phyloP scores from a whole-genome alignment of 1,140 invertebrate species.

The Micrasema longulum region DNA sequence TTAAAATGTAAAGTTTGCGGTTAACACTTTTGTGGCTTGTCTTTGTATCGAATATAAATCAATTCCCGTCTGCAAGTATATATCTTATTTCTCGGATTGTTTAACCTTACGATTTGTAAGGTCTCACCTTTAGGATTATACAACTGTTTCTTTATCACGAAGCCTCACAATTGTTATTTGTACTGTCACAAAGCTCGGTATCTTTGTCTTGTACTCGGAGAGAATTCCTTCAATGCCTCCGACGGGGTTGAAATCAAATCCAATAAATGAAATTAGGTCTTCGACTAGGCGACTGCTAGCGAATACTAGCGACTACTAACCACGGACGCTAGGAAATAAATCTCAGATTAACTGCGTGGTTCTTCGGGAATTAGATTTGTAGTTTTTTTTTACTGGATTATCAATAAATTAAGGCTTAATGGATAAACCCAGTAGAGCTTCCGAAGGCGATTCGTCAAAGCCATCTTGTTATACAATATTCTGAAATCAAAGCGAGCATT shows the following conservation, averaged over 20 bases:
- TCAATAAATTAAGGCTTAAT: constrained; percentile 24
- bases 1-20: constrained; percentile 18
- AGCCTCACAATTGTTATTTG: constrained; percentile 48
- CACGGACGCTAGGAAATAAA: constrained; percentile 26
- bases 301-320: too few relatives aligned
- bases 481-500: too few relatives aligned
- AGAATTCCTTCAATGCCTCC: constrained; percentile 18
- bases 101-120: constrained; percentile 56
- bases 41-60: neutral
- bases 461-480: neutral
- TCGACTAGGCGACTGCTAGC: constrained; percentile 2
- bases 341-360: constrained; percentile 35
- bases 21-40: constrained; percentile 38
- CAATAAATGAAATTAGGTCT: constrained; percentile 40
- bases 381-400: constrained; percentile 40
- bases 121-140: constrained; percentile 52
- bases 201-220: constrained; percentile 26
- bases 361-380: constrained; percentile 42
- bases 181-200: constrained; percentile 1
- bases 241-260: constrained; percentile 38
- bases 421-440: constrained; percentile 32
- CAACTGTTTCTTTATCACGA: constrained; percentile 51
- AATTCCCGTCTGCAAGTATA: constrained; percentile 7
- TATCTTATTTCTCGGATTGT: constrained; percentile 55
- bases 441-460: constrained; percentile 4